A percentile compares a stretch with the other conserved stretches of the same genome.
Evolutionary conservation across 2,888 invertebrate genomes (phyloP).

Genomic region (Hermodice carunculata): DNA sequence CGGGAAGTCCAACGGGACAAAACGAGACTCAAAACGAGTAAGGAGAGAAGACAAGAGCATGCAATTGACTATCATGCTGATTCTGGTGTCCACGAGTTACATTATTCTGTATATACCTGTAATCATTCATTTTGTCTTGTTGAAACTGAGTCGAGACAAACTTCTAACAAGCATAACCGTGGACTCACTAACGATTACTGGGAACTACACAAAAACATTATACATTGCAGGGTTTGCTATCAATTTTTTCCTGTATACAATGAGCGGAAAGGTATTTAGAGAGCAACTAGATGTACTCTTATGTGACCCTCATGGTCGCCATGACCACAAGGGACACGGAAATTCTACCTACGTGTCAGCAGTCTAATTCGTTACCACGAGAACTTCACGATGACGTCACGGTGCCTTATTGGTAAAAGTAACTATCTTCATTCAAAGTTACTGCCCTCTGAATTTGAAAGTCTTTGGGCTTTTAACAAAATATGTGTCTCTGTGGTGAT

Average conservation of each 20-base stretch:
- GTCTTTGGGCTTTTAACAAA: no score
- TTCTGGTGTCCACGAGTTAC: constrained; percentile 45
- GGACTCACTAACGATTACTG: constrained; percentile 15
- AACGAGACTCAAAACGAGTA: constrained; percentile 6
- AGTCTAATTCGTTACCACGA: no score
- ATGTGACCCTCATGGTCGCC: constrained; percentile 27
- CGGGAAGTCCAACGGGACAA: not conserved
- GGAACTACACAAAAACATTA: constrained; percentile 38
- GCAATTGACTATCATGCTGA: constrained; percentile 46
- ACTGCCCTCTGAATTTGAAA: no score
- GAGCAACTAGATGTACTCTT: constrained; percentile 39
- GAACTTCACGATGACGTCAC: no score
- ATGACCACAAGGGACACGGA: no score
- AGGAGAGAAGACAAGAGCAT: constrained; percentile 28
- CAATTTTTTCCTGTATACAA: constrained; percentile 48
- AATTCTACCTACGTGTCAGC: no score
- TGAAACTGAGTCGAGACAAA: constrained; percentile 15
- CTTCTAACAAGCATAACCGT: constrained; percentile 6
- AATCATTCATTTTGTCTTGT: constrained; percentile 36
- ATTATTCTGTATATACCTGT: constrained; percentile 41
- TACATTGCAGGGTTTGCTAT: constrained; percentile 45
- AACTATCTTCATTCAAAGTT: no score
- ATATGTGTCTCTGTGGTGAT: no score
- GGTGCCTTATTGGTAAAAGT: no score
- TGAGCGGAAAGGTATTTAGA: constrained; percentile 44